Conservation (phyloP, 2,888 invertebrate species). For the Dinocampus coccinellae region DNA sequence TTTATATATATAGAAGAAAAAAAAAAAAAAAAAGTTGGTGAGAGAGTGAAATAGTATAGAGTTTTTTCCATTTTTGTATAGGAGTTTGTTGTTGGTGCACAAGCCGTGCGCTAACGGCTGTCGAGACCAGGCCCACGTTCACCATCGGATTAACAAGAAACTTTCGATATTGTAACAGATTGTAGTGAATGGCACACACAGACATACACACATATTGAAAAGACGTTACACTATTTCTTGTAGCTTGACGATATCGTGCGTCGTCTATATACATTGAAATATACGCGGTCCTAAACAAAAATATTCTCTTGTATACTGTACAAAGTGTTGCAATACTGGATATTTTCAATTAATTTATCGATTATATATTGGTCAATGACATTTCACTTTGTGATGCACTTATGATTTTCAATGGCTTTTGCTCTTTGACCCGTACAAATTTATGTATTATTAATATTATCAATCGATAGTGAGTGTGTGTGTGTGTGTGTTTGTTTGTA, state of each 20-base stretch:
- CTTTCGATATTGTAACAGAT: slow-evolving; percentile 9
- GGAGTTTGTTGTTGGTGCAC: slow-evolving; percentile 40
- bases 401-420: too few species aligned
- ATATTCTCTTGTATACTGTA: too few species aligned
- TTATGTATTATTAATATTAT: too few species aligned
- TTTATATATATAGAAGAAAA: neutral
- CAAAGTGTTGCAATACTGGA: too few species aligned
- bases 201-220: too few species aligned
- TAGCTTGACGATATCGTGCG: slow-evolving; percentile 5
- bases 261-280: neutral
- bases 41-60: slow-evolving; percentile 32
- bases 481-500: too few species aligned
- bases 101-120: slow-evolving; percentile 26
- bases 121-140: neutral
- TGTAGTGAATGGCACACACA: neutral
- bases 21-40: neutral
- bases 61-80: slow-evolving; percentile 45
- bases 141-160: slow-evolving; percentile 16
- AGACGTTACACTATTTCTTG: slow-evolving; percentile 10
- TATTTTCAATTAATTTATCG: too few species aligned
- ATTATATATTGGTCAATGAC: neutral
- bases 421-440: neutral
- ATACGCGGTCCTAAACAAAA: too few species aligned
- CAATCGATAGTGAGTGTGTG: too few species aligned
- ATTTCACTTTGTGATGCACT: too few species aligned